Evolutionary conservation across 2,113 vertebrate species (phyloP), one percentile per base, ranked within the genome.

Genomic region (Dicerorhinus sumatrensis): DNA sequence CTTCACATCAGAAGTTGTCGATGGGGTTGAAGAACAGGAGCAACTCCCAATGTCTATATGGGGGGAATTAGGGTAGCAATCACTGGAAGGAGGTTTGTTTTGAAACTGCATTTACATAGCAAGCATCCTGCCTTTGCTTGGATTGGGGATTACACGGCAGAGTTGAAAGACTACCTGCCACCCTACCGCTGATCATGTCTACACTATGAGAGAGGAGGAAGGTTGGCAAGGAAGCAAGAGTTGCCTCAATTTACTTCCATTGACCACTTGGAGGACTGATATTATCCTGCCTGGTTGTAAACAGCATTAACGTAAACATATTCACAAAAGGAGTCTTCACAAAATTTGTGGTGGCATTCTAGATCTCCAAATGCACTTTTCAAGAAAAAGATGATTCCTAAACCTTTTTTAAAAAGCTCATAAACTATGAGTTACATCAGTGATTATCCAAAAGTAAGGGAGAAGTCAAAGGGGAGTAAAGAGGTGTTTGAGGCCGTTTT

Each of bases 111-210:
- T 56, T 46, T 80, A 11, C 31, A 48, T 4, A 70, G 8, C 18
- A 36, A 75, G 27, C 11, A 39, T 4, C 39, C 14, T 5, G 2
- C 62, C 81, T 69, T 80, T 60, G 7, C 13, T 51, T 65, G 58
- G 69, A 58, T 3, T 14, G 31, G 36, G 16, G 51, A 69, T 60
- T 23, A 39, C 1, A 23, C 3, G 33, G 17, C 13, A 48, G 23
- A 27, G 46, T 12, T 31, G 6, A 54, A 54, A 73, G 54, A 60
- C 39, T 16, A 5, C 18, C 48, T 29, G 14, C 33, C 27, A 8
- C 0, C 2, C 21, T 4, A 63, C 16, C 13, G 23, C 36, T 63
- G 8, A 60, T 73, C 39, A 65, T 2, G 39, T 8, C 2, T 29
- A 77, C 2, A 6, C 33, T 60, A 17, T 11, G 33, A 69, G 17